phyloP scores from a whole-genome alignment of 2,113 vertebrate species.

The Campylorhamphus procurvoides region DNA sequence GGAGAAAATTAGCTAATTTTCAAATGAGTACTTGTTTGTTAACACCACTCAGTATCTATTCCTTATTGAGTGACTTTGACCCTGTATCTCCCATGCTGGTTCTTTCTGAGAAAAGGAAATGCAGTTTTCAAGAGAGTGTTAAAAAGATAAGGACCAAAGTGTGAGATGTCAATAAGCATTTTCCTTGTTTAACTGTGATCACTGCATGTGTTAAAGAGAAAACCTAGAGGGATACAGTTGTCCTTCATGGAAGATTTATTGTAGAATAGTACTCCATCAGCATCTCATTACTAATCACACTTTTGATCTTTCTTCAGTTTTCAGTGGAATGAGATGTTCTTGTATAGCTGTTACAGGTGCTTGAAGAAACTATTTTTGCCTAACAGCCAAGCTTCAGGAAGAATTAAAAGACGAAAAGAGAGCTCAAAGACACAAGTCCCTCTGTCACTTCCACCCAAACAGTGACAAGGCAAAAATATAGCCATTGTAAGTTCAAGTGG shows the following conservation, averaged over 20 bases:
- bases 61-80: not conserved
- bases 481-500: not conserved
- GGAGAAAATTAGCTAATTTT: not conserved
- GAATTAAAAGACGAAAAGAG: not conserved
- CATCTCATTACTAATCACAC: not conserved
- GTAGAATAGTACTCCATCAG: not conserved
- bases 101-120: not conserved
- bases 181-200: slow-evolving; percentile 9
- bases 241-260: slow-evolving; percentile 5
- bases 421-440: not conserved
- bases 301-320: not conserved
- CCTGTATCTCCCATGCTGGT: not conserved
- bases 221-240: not conserved
- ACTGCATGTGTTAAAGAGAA: not conserved
- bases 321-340: not conserved
- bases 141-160: not conserved
- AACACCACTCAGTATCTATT: not conserved
- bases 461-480: not conserved
- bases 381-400: not conserved
- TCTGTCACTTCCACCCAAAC: not conserved
- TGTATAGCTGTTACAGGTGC: not conserved
- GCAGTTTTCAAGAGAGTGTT: not conserved
- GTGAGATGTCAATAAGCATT: slow-evolving; percentile 1
- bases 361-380: not conserved
- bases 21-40: not conserved